Evolutionary conservation across 2,888 invertebrate genomes (phyloP).

Genomic region (Parasteatoda lunata): DNA sequence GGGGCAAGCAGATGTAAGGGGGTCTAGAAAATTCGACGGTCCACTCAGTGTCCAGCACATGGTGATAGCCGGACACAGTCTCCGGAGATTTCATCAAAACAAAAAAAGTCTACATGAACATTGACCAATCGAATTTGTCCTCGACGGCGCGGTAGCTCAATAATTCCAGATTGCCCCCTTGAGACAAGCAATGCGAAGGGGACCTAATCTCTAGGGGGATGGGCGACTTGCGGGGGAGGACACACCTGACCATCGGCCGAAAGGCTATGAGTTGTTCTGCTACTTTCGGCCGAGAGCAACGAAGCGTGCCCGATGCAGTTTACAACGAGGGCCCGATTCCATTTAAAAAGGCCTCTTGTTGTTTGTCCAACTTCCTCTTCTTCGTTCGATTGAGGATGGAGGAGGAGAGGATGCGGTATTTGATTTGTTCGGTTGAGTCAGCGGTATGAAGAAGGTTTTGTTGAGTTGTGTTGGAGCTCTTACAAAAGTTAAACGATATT

Average conservation of each 20-base stretch:
- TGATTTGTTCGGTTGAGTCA: conserved; percentile 61
- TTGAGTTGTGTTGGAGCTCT: neutral
- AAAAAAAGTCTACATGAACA: conserved; percentile 59
- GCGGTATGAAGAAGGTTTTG: conserved; percentile 18
- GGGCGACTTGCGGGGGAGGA: conserved; percentile 19
- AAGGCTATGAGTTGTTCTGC: conserved; percentile 48
- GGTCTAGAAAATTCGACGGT: conserved; percentile 6
- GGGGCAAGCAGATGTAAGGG: neutral
- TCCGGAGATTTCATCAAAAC: conserved; percentile 15
- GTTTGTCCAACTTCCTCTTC: neutral
- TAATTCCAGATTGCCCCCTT: conserved; percentile 58
- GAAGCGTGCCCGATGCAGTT: conserved; percentile 62
- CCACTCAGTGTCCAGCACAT: conserved; percentile 26
- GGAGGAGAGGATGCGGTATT: conserved; percentile 1
- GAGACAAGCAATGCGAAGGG: conserved; percentile 16
- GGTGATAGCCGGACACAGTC: conserved; percentile 28
- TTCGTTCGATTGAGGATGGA: neutral
- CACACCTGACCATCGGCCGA: conserved; percentile 55
- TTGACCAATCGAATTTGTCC: conserved; percentile 68
- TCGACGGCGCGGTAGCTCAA: conserved; percentile 52
- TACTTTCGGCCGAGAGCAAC: conserved; percentile 24
- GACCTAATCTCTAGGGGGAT: conserved; percentile 9
- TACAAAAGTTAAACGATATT: neutral
- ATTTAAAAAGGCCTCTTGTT: conserved; percentile 43
- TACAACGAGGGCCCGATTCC: conserved; percentile 54